Conservation (phyloP, 2,888 invertebrate species). For the Cephus pulcher region DNA sequence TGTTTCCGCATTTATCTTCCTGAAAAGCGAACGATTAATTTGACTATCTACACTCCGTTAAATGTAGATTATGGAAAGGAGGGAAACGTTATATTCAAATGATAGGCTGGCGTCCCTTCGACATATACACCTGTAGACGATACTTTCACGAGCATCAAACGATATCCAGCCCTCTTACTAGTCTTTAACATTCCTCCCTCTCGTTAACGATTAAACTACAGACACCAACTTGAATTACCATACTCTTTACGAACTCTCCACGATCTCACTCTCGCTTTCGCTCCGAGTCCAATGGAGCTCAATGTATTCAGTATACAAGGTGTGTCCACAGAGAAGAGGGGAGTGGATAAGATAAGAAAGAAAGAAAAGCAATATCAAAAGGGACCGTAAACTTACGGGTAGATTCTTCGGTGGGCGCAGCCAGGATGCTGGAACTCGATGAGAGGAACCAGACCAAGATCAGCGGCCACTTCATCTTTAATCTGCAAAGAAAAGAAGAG, state of each 20-base stretch:
- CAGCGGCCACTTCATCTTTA: slow-evolving; percentile 61
- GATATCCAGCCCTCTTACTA: not conserved
- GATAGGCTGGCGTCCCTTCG: not conserved
- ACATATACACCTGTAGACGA: not conserved
- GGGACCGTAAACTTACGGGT: not conserved
- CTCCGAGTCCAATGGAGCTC: not conserved
- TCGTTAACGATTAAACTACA: not conserved
- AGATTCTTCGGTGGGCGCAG: not conserved
- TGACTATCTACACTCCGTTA: slow-evolving; percentile 33
- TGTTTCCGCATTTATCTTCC: slow-evolving; percentile 9
- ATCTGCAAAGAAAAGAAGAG: slow-evolving; percentile 38
- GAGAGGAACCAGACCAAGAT: slow-evolving; percentile 53
- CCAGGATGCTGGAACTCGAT: slow-evolving; percentile 52
- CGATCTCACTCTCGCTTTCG: not conserved
- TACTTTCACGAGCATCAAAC: not conserved
- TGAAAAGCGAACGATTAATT: slow-evolving; percentile 25
- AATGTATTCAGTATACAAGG: not conserved
- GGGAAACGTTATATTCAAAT: not conserved
- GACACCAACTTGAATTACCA: not conserved
- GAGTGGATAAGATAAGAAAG: not conserved
- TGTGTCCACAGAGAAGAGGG: not conserved
- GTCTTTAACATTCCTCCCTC: not conserved
- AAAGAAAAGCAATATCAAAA: not conserved
- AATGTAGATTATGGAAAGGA: slow-evolving; percentile 28
- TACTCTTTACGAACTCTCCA: not conserved